Percentiles rank a stretch among this genome's conserved stretches.
Evolutionary conservation across 2,797 vertebrate species (phyloP).

Genomic region (Lepilemur septentrionalis): DNA sequence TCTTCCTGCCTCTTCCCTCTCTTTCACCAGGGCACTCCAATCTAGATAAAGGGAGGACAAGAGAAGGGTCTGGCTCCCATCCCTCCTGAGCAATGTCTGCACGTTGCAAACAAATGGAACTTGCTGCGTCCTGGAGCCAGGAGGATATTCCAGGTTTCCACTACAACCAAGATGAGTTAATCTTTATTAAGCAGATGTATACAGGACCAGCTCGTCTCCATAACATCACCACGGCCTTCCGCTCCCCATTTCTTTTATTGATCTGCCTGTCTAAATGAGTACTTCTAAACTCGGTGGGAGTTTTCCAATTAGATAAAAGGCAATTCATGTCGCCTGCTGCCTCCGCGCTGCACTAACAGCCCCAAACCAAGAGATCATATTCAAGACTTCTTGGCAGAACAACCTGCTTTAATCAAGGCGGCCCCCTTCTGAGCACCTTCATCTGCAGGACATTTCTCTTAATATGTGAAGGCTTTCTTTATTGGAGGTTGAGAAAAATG

Average conservation of each 20-base stretch:
- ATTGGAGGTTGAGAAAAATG: conserved; percentile 55
- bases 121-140: neutral
- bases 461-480: neutral
- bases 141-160: neutral
- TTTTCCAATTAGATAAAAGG: conserved; percentile 88
- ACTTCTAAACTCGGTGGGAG: conserved; percentile 84
- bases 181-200: conserved; percentile 80
- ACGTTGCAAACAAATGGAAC: neutral
- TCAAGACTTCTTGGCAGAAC: conserved; percentile 80
- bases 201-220: conserved; percentile 3
- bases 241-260: conserved; percentile 84
- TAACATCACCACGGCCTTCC: conserved; percentile 62
- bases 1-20: neutral
- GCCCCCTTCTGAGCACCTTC: conserved; percentile 69
- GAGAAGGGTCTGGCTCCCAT: neutral
- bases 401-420: conserved; percentile 80
- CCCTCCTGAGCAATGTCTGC: neutral
- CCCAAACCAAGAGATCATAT: conserved; percentile 72
- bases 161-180: conserved; percentile 73
- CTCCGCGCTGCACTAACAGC: conserved; percentile 73
- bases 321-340: conserved; percentile 84
- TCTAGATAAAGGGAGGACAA: neutral
- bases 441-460: conserved; percentile 75
- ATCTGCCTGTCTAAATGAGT: conserved; percentile 85
- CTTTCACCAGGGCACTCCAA: neutral